Percentiles rank a stretch among this genome's conserved stretches.
Conservation (phyloP, 2,797 vertebrate species). For the Neosalanx taihuensis region DNA sequence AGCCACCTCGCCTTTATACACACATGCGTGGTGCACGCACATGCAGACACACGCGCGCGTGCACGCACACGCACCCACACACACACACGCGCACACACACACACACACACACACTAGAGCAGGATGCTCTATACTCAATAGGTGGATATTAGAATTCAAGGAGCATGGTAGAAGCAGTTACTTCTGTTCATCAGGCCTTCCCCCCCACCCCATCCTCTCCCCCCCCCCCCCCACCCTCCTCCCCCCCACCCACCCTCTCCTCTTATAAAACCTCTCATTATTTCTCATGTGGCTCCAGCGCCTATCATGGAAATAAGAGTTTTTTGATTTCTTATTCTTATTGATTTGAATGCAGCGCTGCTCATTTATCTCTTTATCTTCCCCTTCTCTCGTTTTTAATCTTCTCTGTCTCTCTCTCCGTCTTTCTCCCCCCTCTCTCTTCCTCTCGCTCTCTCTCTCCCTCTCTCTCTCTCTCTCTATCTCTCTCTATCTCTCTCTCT, state of each 20-base stretch:
- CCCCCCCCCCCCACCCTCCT: neutral
- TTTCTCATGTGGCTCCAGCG: neutral
- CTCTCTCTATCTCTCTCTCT: too few species aligned
- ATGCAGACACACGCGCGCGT: slow-evolving; percentile 10
- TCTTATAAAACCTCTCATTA: neutral
- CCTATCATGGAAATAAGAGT: too few species aligned
- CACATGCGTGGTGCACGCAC: slow-evolving; percentile 27
- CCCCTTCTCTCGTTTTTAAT: too few species aligned
- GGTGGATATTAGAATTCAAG: slow-evolving; percentile 1
- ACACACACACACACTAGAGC: slow-evolving; percentile 1
- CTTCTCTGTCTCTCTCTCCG: neutral
- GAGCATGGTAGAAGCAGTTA: neutral
- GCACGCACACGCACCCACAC: slow-evolving; percentile 3
- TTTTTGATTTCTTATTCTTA: too few species aligned
- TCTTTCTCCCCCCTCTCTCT: neutral
- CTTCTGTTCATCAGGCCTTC: neutral
- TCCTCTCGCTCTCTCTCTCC: neutral
- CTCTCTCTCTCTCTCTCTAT: neutral
- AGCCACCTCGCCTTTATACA: slow-evolving; percentile 41
- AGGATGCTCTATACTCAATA: neutral
- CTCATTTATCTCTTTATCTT: too few species aligned
- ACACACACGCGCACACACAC: slow-evolving; percentile 6
- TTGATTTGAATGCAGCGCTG: too few species aligned
- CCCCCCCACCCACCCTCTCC: neutral
- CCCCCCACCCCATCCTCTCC: neutral